Evolutionary conservation across 2,888 invertebrate species (phyloP), one percentile per base, ranked within the genome.

Genomic region (Drosophila mimetica): DNA sequence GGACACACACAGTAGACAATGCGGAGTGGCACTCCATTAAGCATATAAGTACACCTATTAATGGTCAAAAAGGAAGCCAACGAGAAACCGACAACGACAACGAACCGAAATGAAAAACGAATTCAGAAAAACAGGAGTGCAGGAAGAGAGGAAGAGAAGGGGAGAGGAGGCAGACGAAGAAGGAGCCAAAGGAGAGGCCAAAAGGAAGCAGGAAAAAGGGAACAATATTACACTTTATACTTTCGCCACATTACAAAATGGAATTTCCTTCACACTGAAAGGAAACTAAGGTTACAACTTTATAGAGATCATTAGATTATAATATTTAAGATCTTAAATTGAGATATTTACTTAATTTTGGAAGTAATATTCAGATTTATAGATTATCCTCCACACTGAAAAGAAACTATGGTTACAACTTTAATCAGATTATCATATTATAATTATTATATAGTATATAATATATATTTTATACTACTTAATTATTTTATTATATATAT

Each of bases 1-100:
- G 22, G 8, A 54, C 18, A 57, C 14, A 46, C 9, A 47, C 3
- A 58, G 4, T 54, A 65, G 66, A 65, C 79, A 81, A 77, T 85
- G 80, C 65, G 65, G 81, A 86, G 88, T 88, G 86, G 80, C 86
- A 83, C 86, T 83, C 88, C 82, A 83, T 83, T 83, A 86, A 83
- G 80, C 88, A 80, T 77, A 88, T 86, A 83, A 88, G 82, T 88
- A 77, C 77, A 86, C 87, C 82, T 88, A 83, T 88, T 88, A 88
- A 83, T 88, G 88, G 88, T 83, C 82, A 86, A 72, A 86, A 86
- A 55, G 88, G 80, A 88, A 79, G 71, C 53, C 76, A 77, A 67
- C 70, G 42, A 65, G 69, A 41, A 51, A 60, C 32, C 50, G 51
- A 52, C 53, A 51, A 76, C 60, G 60, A 54, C 55, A 78, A 44